These are phyloP conservation scores for Hozukius guyotensis DNA, from an alignment of 2,797 vertebrate genomes.

Conservation along the genomic window DNA sequence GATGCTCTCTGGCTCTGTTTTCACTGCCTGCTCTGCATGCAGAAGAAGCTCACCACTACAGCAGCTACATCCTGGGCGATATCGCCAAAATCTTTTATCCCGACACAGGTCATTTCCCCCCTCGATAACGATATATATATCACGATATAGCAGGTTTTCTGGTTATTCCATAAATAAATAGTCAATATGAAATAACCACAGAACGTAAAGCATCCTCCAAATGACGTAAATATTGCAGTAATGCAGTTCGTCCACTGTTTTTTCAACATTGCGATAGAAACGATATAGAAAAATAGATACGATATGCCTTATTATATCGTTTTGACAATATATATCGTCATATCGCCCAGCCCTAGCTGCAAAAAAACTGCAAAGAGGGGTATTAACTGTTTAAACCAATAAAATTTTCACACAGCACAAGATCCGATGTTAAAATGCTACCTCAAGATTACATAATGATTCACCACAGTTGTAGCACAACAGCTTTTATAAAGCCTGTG, in stretches of 20 bases:
- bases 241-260: rapidly evolving
- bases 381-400: neutral
- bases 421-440: neutral
- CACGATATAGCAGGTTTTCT: no score
- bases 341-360: no score
- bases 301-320: no score
- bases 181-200: rapidly evolving
- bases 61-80: neutral
- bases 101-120: no score
- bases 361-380: neutral
- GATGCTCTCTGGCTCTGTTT: conserved; percentile 34
- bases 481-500: neutral
- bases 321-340: no score
- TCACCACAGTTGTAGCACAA: neutral
- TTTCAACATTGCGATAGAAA: no score
- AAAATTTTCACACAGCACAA: neutral
- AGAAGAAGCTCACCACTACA: neutral
- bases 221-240: no score
- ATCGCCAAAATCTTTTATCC: no score
- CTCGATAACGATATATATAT: no score
- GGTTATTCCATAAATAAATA: no score
- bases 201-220: no score
- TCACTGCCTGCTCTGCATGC: conserved; percentile 26
- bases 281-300: no score
- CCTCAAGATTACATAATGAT: neutral